Conservation (phyloP, 2,888 invertebrate species). For the Meiosimyza decipiens region DNA sequence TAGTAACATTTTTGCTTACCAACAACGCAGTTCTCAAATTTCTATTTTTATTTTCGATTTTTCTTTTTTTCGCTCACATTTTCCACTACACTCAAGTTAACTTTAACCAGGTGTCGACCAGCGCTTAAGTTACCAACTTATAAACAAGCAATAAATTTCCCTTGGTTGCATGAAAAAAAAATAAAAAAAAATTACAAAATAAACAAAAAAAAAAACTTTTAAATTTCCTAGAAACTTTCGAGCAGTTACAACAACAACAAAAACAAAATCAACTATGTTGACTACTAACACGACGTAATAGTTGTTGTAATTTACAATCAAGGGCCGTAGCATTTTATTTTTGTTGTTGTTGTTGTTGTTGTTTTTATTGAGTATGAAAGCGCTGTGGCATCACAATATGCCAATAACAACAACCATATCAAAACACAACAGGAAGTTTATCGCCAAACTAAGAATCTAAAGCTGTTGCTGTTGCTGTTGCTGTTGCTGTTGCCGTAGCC, state of each 20-base stretch:
- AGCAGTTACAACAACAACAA: neutral
- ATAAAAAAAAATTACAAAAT: neutral
- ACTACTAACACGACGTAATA: slow-evolving; percentile 47
- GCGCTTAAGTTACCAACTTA: neutral
- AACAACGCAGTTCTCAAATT: too few relatives aligned
- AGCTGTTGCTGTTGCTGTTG: neutral
- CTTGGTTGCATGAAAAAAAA: neutral
- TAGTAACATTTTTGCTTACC: too few relatives aligned
- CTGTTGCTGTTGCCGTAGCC: too few relatives aligned
- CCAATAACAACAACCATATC: slow-evolving; percentile 37
- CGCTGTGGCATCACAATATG: slow-evolving; percentile 7
- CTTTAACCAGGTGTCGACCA: neutral
- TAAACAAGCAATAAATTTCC: neutral
- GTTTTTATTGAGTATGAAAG: slow-evolving; percentile 2
- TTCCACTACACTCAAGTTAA: too few relatives aligned
- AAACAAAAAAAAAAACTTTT: neutral
- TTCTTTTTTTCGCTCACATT: too few relatives aligned
- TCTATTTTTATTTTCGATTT: too few relatives aligned
- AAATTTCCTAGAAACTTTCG: slow-evolving; percentile 10
- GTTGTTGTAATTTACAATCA: slow-evolving; percentile 58
- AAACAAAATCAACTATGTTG: neutral
- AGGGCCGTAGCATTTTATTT: neutral
- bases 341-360: neutral
- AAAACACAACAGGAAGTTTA: slow-evolving; percentile 14
- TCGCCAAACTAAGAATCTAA: slow-evolving; percentile 1